These are phyloP conservation scores for Calliscelio sp. DNA, from an alignment of 2,888 invertebrate species.

Conservation along the genomic window DNA sequence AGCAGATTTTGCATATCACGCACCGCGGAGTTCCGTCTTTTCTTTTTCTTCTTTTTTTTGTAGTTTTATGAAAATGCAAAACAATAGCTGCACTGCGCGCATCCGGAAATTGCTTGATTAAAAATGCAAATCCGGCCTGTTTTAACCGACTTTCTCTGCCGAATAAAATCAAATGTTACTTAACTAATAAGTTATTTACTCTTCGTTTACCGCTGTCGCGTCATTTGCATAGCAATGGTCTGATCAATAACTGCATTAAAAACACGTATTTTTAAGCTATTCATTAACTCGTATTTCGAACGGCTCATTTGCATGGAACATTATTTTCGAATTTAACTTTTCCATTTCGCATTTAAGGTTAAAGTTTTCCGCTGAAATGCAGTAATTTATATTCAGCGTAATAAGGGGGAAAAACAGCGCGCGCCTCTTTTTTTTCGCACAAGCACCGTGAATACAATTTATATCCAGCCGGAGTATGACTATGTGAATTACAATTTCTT, in stretches of 20 bases:
- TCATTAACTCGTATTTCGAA: conserved; percentile 58
- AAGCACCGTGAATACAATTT: conserved; percentile 19
- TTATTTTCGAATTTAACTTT: conserved; percentile 68
- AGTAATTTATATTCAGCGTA: conserved; percentile 68
- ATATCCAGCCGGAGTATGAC: not conserved
- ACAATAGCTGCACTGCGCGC: conserved; percentile 7
- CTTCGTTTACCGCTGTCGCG: conserved; percentile 25
- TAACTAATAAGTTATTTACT: conserved; percentile 57
- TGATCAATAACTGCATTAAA: conserved; percentile 57
- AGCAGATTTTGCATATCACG: conserved; percentile 13
- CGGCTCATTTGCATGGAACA: conserved; percentile 58
- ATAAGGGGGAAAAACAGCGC: conserved; percentile 49
- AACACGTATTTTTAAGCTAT: conserved; percentile 53
- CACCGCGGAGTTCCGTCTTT: not conserved
- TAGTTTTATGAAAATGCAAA: conserved; percentile 44
- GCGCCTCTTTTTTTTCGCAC: conserved; percentile 30
- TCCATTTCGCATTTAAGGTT: conserved; percentile 59
- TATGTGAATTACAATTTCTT: not conserved
- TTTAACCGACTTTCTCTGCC: conserved; percentile 7
- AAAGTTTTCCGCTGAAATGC: conserved; percentile 60
- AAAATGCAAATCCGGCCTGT: conserved; percentile 47
- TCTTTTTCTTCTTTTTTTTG: too few species aligned
- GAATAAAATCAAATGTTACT: conserved; percentile 33
- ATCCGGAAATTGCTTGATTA: conserved; percentile 52
- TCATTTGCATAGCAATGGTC: conserved; percentile 63